Evolutionary conservation across 2,888 invertebrate species (phyloP).

Genomic region (Hipparchia sbordonii): DNA sequence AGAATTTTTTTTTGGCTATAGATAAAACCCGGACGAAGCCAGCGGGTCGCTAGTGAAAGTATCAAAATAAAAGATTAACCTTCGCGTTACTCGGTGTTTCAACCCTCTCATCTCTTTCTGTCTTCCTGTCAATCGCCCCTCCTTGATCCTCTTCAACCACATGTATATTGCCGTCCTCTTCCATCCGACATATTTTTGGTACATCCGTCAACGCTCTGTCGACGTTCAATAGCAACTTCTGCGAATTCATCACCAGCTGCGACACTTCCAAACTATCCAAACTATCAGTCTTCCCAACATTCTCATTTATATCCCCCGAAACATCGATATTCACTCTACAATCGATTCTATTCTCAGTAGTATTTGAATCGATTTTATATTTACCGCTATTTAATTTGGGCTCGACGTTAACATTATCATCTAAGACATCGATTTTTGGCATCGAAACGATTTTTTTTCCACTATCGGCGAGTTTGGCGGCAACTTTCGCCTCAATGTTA

Average conservation of each 20-base stretch:
- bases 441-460: not conserved
- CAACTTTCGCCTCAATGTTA: constrained; percentile 18
- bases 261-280: constrained; percentile 49
- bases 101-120: constrained; percentile 4
- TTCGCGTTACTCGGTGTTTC: constrained; percentile 12
- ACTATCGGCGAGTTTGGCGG: constrained; percentile 7
- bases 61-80: not conserved
- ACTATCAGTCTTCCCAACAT: constrained; percentile 38
- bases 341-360: not conserved
- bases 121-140: constrained; percentile 5
- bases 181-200: constrained; percentile 31
- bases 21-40: no score
- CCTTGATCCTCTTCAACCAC: constrained; percentile 20
- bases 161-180: constrained; percentile 24
- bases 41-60: no score
- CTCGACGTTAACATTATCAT: constrained; percentile 1
- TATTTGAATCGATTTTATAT: not conserved
- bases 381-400: no score
- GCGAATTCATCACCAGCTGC: constrained; percentile 71
- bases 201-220: constrained; percentile 61
- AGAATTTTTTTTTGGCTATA: no score
- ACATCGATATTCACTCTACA: constrained; percentile 6
- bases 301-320: constrained; percentile 39
- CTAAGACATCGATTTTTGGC: not conserved
- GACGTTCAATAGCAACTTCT: constrained; percentile 68